Base-by-base conservation (phyloP, 92 coral and sea anemone genomes). In the Palythoa grandis region DNA sequence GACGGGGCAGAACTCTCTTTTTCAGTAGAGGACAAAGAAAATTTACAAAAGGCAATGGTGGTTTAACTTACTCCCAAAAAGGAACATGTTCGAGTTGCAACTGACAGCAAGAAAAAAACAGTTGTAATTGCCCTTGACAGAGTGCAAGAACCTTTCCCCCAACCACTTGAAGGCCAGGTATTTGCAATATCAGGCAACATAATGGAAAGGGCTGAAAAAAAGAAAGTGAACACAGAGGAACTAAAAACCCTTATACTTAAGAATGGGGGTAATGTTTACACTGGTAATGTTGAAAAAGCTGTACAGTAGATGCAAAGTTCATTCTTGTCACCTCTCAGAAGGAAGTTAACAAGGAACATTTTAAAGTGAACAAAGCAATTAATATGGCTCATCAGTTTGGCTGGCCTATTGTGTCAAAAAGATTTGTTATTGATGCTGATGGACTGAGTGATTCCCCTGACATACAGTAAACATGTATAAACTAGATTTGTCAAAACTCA, bases 281-380 rank as follows among this genome's bases (percentile, higher is more conserved):
- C 85, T 19, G 85, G 85, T 11, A 17, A 66, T 8, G 19, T 83
- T 48, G 87, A 83, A 3, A 83, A 83, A 83, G 87, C 87, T 19
- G 66, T 17, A n/a, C n/a, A n/a, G n/a, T n/a, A 16, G 87, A 83
- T 83, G 87, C 79, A 8, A 79, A 70, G 1, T 83, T 17, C 37
- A 19, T 83, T 70, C 76, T 83, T 11, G 52, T 83, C 2, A 65
- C 87, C 6, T 83, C 87, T 10, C 87, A 83, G 63, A 83, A 83
- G 65, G 87, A 83, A 38, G 79, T 83, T 70, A 43, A 83, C 7
- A 83, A 83, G 35, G 87, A 83, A 11, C 87, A 66, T 39, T 7
- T 66, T 29, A 83, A 83, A 25, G 79, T 70, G 47, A 83, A 83
- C 79, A 83, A 83, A 68, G 87, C 87, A 69, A 70, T 83, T 83